Conservation (phyloP, 37 sponge, comb jelly and placozoan species). For the Tethya wilhelma region DNA sequence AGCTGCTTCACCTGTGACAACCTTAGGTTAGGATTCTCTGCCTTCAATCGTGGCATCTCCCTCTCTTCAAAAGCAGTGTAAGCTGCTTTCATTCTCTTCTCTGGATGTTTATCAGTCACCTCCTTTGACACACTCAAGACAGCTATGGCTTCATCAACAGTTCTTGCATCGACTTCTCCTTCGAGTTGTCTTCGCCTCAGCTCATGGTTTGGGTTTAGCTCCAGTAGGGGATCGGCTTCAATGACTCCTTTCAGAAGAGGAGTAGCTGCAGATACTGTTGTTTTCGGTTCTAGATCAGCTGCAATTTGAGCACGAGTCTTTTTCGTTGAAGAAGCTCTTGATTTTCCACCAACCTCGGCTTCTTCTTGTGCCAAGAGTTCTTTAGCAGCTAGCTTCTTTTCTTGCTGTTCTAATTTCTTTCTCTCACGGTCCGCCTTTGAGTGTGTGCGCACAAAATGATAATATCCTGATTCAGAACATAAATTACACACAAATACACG, state of each 20-base stretch:
- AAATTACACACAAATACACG: constrained; percentile 8
- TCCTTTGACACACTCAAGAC: constrained; percentile 59
- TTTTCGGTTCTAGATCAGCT: constrained; percentile 45
- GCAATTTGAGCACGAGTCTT: constrained; percentile 79
- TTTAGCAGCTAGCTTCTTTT: constrained; percentile 64
- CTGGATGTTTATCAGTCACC: constrained; percentile 69
- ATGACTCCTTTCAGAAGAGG: constrained; percentile 47
- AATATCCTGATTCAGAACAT: too few relatives aligned
- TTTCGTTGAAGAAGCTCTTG: constrained; percentile 38
- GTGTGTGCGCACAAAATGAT: too few relatives aligned
- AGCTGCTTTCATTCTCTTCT: constrained; percentile 83
- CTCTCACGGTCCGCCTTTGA: constrained; percentile 78
- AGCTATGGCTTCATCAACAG: constrained; percentile 90
- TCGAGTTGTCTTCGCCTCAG: constrained; percentile 41
- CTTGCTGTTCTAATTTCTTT: constrained; percentile 75
- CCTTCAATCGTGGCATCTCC: constrained; percentile 77
- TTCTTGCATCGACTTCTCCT: constrained; percentile 77
- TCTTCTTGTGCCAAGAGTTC: constrained; percentile 84
- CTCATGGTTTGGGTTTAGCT: constrained; percentile 90
- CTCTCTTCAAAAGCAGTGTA: constrained; percentile 91
- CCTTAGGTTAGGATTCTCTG: constrained; percentile 87
- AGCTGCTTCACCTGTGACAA: constrained; percentile 93
- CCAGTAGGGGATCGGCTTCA: constrained; percentile 33
- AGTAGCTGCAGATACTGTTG: constrained; percentile 23
- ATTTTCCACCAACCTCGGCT: constrained; percentile 46